A percentile compares a stretch with the other conserved stretches of the same genome.
phyloP scores from a whole-genome alignment of 2,797 vertebrate species.

The Netta rufina region DNA sequence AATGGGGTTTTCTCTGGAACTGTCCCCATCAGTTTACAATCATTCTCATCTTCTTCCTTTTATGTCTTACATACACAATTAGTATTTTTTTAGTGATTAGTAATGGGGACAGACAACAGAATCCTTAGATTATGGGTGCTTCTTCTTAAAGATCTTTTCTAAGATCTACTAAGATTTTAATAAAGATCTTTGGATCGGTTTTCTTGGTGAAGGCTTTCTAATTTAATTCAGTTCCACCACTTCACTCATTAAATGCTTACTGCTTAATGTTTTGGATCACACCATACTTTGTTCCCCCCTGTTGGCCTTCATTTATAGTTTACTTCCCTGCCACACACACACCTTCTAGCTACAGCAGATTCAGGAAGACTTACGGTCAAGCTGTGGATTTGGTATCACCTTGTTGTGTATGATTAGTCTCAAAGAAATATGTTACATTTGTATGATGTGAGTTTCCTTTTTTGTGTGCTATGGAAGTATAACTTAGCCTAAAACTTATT shows the following conservation, averaged over 20 bases:
- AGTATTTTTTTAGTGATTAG: not conserved
- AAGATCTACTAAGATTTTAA: too few species aligned
- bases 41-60: not conserved
- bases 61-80: not conserved
- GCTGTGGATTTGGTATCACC: not conserved
- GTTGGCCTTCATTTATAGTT: not conserved
- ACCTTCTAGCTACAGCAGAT: not conserved
- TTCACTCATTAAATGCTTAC: not conserved
- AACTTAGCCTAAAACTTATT: not conserved
- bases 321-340: not conserved
- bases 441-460: not conserved
- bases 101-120: not conserved
- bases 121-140: not conserved
- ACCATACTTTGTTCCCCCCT: not conserved
- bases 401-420: not conserved
- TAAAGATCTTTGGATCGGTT: not conserved
- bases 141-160: not conserved
- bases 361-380: not conserved
- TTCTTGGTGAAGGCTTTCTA: accelerated
- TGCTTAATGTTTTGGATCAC: not conserved
- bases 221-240: not conserved
- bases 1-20: not conserved
- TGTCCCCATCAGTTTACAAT: not conserved
- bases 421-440: not conserved
- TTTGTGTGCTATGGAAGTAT: not conserved